Conservation (phyloP, 2,888 invertebrate genomes). For the Epinotia ramella region DNA sequence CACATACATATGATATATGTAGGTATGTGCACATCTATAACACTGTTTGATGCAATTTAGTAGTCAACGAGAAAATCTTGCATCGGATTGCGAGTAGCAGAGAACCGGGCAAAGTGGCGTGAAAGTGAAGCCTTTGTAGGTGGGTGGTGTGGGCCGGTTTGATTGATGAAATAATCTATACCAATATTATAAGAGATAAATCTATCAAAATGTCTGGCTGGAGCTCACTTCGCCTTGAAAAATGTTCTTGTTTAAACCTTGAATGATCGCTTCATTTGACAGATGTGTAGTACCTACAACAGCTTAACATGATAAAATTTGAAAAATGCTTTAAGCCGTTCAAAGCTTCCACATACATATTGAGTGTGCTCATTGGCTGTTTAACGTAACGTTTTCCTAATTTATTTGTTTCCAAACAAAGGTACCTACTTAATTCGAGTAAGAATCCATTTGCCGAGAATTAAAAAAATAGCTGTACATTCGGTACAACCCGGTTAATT, state of each 20-base stretch:
- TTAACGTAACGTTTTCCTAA: background rate
- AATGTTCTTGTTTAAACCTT: background rate
- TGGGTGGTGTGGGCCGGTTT: background rate
- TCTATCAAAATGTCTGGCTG: background rate
- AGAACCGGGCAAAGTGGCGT: background rate
- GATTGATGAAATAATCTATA: constrained; percentile 13
- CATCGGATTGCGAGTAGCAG: background rate
- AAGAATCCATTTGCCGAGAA: too few species aligned
- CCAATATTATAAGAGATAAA: background rate
- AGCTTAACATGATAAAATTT: too few species aligned
- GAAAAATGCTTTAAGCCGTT: too few species aligned
- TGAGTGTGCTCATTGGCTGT: background rate
- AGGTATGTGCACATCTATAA: too few species aligned
- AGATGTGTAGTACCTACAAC: too few species aligned
- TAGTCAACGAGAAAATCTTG: background rate
- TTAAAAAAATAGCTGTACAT: too few species aligned
- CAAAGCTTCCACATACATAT: background rate
- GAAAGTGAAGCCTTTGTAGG: constrained; percentile 5
- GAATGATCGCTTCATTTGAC: background rate
- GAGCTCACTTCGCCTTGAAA: background rate
- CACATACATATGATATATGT: too few species aligned
- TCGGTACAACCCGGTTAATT: too few species aligned
- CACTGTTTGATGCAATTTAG: background rate
- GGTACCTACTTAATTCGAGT: too few species aligned
- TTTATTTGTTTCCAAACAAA: background rate